Percentiles rank a stretch among this genome's conserved stretches.
These are phyloP conservation scores for Arctopsyche grandis DNA, from an alignment of 1,140 invertebrate species.

Conservation along the genomic window DNA sequence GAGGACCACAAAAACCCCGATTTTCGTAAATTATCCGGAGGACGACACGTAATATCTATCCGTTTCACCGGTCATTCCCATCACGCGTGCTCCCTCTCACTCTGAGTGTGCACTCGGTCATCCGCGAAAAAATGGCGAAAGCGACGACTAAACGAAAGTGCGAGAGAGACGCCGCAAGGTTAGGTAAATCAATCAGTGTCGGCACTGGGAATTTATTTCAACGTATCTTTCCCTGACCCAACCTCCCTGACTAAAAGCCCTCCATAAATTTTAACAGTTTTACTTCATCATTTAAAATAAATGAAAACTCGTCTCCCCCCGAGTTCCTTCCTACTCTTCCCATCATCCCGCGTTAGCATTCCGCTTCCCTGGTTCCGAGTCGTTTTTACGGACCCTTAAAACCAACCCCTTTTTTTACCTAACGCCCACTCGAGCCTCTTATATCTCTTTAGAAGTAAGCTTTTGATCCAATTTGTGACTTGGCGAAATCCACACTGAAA, in stretches of 20 bases:
- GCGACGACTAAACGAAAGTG: not conserved
- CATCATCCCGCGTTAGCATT: too few species aligned
- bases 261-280: conserved; percentile 42
- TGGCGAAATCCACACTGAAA: not conserved
- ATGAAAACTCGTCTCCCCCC: conserved; percentile 11
- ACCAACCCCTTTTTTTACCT: conserved; percentile 4
- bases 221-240: conserved; percentile 38
- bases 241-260: conserved; percentile 40
- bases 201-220: conserved; percentile 43
- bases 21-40: not conserved
- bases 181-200: conserved; percentile 49
- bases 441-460: not conserved
- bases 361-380: not conserved
- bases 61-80: not conserved
- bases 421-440: not conserved
- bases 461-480: conserved; percentile 20
- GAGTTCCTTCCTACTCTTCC: too few species aligned
- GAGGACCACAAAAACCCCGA: not conserved
- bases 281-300: conserved; percentile 49
- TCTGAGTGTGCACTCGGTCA: not conserved
- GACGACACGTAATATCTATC: not conserved
- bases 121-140: too few species aligned
- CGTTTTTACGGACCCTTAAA: conserved; percentile 28
- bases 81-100: not conserved
- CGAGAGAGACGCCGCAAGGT: not conserved